phyloP scores from a whole-genome alignment of 2,888 invertebrate genomes.

The Cosmia pyralina region DNA sequence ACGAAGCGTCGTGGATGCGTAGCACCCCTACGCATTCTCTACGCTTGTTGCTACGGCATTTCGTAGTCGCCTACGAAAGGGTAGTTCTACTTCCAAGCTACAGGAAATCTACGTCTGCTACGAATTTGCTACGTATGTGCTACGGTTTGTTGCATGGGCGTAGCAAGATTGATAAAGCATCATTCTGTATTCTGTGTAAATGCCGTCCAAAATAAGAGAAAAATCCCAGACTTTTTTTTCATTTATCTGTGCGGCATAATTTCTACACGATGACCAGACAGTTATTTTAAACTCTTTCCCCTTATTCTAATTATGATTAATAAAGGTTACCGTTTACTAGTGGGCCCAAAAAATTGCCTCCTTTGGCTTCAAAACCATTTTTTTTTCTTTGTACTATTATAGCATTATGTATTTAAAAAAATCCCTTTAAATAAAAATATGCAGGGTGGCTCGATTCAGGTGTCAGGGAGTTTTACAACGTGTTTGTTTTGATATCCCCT shows the following conservation, averaged over 20 bases:
- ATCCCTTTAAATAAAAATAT: too few species aligned
- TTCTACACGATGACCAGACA: neutral
- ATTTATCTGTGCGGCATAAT: too few species aligned
- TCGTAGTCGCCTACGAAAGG: slow-evolving; percentile 39
- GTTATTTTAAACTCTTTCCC: neutral
- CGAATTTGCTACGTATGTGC: neutral
- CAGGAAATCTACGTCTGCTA: slow-evolving; percentile 12
- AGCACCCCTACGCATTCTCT: slow-evolving; percentile 25
- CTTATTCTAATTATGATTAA: too few species aligned
- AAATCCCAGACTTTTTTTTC: neutral
- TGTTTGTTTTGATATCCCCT: too few species aligned
- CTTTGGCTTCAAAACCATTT: too few species aligned
- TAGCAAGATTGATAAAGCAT: neutral
- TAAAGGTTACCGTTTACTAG: too few species aligned
- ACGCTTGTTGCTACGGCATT: slow-evolving; percentile 32
- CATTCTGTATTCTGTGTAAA: neutral
- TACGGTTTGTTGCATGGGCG: neutral
- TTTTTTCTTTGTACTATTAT: too few species aligned
- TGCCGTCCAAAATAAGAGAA: neutral
- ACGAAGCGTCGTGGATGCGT: slow-evolving; percentile 14
- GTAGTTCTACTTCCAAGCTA: slow-evolving; percentile 19
- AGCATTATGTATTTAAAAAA: too few species aligned
- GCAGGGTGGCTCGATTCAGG: too few species aligned
- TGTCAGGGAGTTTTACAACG: too few species aligned
- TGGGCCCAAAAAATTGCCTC: too few species aligned